These are phyloP conservation scores for Sebastes schlegelii DNA, from an alignment of 2,113 vertebrate genomes.

Conservation along the genomic window DNA sequence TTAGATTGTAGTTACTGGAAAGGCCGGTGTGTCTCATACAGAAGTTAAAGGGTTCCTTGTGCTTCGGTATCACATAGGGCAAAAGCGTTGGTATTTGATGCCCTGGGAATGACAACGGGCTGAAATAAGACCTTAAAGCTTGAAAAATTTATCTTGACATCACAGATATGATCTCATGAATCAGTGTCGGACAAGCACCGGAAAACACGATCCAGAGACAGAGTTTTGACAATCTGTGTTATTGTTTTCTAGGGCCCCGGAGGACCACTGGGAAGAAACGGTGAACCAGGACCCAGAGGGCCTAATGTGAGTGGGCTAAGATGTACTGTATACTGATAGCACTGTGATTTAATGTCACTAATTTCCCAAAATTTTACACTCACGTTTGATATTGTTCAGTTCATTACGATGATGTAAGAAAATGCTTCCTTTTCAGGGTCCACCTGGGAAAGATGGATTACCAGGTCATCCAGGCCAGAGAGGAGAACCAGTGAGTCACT, in stretches of 20 bases:
- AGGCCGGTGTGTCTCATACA: no score
- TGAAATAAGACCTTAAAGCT: slow-evolving; percentile 4
- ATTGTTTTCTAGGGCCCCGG: slow-evolving; percentile 86
- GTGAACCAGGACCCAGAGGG: slow-evolving; percentile 89
- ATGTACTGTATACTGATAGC: neutral
- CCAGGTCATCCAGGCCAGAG: slow-evolving; percentile 93
- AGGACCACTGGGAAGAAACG: slow-evolving; percentile 88
- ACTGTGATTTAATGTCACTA: neutral
- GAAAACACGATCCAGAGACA: neutral
- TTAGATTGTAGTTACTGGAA: no score
- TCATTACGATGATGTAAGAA: slow-evolving; percentile 15
- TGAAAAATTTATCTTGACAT: slow-evolving; percentile 4
- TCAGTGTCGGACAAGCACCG: slow-evolving; percentile 1
- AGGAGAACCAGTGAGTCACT: slow-evolving; percentile 88
- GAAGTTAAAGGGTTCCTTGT: no score
- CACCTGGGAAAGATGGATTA: slow-evolving; percentile 89
- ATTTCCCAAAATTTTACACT: neutral
- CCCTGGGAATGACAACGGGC: no score
- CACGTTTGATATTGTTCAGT: neutral
- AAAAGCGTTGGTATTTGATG: no score
- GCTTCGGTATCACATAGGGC: no score
- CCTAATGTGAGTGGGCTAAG: slow-evolving; percentile 86
- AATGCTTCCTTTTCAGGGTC: slow-evolving; percentile 81
- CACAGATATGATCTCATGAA: slow-evolving; percentile 23
- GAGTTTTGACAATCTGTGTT: slow-evolving; percentile 21